Conservation (phyloP, 2,888 invertebrate species). For the Leptodirus hochenwartii region DNA sequence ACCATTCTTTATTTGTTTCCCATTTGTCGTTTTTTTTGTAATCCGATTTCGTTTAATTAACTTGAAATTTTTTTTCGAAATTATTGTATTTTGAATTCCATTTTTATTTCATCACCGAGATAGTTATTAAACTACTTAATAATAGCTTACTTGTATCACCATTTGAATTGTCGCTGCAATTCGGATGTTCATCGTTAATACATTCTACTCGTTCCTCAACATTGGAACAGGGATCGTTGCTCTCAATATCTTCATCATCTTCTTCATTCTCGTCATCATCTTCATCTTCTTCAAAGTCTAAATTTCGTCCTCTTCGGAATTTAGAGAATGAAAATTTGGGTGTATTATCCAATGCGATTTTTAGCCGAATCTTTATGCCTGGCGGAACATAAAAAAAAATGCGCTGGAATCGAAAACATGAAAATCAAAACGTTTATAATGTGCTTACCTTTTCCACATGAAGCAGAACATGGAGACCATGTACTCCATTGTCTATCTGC, state of each 20-base stretch:
- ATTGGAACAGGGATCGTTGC: slow-evolving; percentile 26
- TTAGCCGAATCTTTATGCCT: too few species aligned
- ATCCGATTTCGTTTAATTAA: too few species aligned
- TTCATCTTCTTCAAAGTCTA: slow-evolving; percentile 13
- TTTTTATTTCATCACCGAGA: too few species aligned
- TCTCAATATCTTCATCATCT: slow-evolving; percentile 22
- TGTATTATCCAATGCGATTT: slow-evolving; percentile 1
- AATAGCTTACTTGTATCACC: slow-evolving; percentile 12
- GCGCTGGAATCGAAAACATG: too few species aligned
- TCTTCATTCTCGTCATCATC: slow-evolving; percentile 18
- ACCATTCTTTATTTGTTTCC: too few species aligned
- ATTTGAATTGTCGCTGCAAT: too few species aligned
- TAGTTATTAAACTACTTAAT: background rate
- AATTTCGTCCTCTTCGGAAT: slow-evolving; percentile 11
- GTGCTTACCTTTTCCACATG: slow-evolving; percentile 69
- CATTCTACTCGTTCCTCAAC: slow-evolving; percentile 33
- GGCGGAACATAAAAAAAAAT: too few species aligned
- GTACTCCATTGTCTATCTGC: slow-evolving; percentile 53
- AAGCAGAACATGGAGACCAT: slow-evolving; percentile 66
- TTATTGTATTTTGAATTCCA: too few species aligned
- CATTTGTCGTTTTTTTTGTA: too few species aligned
- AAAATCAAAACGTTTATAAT: too few species aligned
- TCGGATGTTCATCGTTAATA: slow-evolving; percentile 20
- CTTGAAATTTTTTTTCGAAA: too few species aligned
- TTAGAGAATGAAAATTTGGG: slow-evolving; percentile 7